Conservation (phyloP, 2,797 vertebrate genomes). For the Melanotaenia parkinsoni region DNA sequence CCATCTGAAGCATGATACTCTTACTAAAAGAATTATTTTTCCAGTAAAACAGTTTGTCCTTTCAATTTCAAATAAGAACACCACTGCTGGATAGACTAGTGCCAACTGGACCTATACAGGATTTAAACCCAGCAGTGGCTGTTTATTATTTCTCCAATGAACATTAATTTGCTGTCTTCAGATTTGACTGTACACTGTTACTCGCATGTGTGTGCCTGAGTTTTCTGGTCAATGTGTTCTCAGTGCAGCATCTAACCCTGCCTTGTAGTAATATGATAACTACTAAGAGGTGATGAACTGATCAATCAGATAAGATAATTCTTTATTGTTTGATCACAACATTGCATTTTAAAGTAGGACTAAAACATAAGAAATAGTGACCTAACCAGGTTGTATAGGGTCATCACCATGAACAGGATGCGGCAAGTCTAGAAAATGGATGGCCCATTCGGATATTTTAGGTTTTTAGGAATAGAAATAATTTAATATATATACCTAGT, state of each 20-base stretch:
- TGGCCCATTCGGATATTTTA: background rate
- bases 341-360: background rate
- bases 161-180: background rate
- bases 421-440: background rate
- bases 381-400: background rate
- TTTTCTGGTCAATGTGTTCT: too few species aligned
- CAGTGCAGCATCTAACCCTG: background rate
- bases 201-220: background rate
- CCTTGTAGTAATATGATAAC: background rate
- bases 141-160: constrained; percentile 22
- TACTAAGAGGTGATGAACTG: background rate
- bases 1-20: constrained; percentile 63
- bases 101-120: constrained; percentile 18
- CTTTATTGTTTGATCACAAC: background rate
- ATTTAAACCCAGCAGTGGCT: constrained; percentile 8
- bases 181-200: background rate
- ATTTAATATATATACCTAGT: background rate
- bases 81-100: constrained; percentile 24
- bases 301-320: background rate
- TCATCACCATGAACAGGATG: background rate
- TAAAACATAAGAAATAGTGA: background rate
- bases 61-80: constrained; percentile 53
- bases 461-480: background rate
- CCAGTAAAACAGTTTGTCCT: constrained; percentile 70
- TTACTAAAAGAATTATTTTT: constrained; percentile 65